These are phyloP conservation scores for Gadopsis marmoratus DNA, from an alignment of 2,797 vertebrate species.

Conservation along the genomic window DNA sequence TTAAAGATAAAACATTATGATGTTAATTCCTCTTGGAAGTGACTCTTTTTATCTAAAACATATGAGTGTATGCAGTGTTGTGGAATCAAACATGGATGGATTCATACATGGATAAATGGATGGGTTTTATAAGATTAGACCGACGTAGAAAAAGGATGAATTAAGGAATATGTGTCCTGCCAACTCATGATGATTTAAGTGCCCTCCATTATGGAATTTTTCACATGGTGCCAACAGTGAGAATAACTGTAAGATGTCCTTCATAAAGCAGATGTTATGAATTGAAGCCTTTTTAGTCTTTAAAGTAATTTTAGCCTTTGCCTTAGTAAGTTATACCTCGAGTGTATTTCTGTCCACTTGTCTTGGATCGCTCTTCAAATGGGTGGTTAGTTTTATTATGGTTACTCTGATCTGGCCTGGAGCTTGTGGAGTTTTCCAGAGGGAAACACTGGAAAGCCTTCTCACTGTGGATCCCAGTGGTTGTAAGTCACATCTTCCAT, in stretches of 20 bases:
- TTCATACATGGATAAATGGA: neutral
- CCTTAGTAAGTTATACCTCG: slow-evolving; percentile 47
- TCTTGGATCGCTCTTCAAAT: slow-evolving; percentile 36
- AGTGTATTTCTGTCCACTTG: slow-evolving; percentile 58
- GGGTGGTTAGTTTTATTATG: slow-evolving; percentile 69
- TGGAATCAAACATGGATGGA: slow-evolving; percentile 12
- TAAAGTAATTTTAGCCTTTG: slow-evolving; percentile 41
- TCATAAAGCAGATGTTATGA: slow-evolving; percentile 22
- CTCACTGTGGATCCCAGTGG: slow-evolving; percentile 48
- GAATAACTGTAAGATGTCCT: slow-evolving; percentile 27
- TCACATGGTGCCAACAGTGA: slow-evolving; percentile 22
- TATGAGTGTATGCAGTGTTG: neutral
- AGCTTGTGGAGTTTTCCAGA: slow-evolving; percentile 76
- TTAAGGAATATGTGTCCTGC: slow-evolving; percentile 44
- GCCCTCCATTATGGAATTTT: slow-evolving; percentile 37
- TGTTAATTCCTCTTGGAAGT: neutral
- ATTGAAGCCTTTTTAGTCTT: slow-evolving; percentile 20
- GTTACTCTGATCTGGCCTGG: slow-evolving; percentile 57
- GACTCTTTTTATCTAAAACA: neutral
- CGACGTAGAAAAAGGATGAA: slow-evolving; percentile 21
- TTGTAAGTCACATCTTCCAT: slow-evolving; percentile 81
- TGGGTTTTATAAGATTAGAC: slow-evolving; percentile 28
- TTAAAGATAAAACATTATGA: neutral
- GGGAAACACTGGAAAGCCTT: slow-evolving; percentile 78
- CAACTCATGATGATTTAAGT: slow-evolving; percentile 38